Evolutionary conservation across 2,113 vertebrate genomes (phyloP), one percentile per base, ranked within the genome.

Genomic region (Trochalopteron elliotii): DNA sequence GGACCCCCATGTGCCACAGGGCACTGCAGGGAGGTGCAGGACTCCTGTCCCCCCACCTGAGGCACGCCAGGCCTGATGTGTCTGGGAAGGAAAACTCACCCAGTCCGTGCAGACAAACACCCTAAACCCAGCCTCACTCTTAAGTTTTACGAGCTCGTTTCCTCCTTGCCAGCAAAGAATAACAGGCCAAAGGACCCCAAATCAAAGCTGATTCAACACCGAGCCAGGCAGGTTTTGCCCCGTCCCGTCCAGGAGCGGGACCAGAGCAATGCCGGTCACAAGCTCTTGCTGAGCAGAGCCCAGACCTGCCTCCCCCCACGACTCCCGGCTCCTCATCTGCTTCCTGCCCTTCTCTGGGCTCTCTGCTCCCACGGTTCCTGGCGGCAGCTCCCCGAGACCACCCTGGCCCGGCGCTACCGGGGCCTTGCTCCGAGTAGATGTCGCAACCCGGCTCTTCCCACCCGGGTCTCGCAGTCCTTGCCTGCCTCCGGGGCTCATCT

Each of bases 161-260:
- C 9, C 57, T 71, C 22, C 22, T 55, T 52, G 9, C 21, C 57
- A 40, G 31, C 22, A 28, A 55, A 35, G 7, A 88, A 33, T 5
- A 6, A 35, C 47, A 65, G 28, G 4, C 18, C 2, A 4, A 40
- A 28, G 14, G 1, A 44, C 25, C 12, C 21, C 12, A 65, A 64
- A 33, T 7, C 50, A 60, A 44, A 65, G 1, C 31, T n/a, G 61
- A 22, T 56, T 24, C 72, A 74, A 22, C 37, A 16, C 17, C 1
- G 1, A 63, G 16, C 23, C 25, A 25, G 30, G 8, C 12, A 42
- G 42, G 6, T 53, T 69, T 30, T 9, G 7, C 12, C 14, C 9
- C 2, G 18, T 44, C 57, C 33, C 18, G 2, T 13, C 15, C 45
- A 15, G 2, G 0, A 49, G 1, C 0, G 0, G 6, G 15, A 64